Conservation (phyloP, 2,113 vertebrate species). For the Oenanthe oenanthe region DNA sequence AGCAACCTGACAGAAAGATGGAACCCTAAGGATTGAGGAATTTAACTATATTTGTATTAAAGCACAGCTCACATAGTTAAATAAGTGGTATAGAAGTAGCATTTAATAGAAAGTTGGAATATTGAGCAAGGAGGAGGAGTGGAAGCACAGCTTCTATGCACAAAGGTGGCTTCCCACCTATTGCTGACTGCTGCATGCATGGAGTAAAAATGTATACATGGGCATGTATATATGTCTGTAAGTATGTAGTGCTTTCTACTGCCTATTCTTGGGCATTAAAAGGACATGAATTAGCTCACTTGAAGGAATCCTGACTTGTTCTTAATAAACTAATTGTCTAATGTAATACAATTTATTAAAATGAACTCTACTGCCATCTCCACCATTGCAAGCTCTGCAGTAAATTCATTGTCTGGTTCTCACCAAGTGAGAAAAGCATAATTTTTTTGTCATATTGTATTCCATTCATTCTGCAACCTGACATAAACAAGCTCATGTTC, state of each 20-base stretch:
- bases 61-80: background rate
- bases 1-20: background rate
- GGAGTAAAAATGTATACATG: fast-evolving
- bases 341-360: background rate
- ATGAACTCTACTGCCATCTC: background rate
- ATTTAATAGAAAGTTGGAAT: background rate
- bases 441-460: background rate
- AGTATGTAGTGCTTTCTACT: background rate
- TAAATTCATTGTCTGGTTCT: background rate
- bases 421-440: background rate
- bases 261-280: background rate
- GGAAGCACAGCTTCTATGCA: background rate
- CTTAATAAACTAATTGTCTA: background rate
- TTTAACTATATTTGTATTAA: background rate
- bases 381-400: background rate
- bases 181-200: background rate
- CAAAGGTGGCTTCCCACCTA: background rate
- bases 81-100: background rate
- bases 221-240: fast-evolving
- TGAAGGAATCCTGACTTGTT: background rate
- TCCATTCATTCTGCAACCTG: background rate
- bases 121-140: background rate
- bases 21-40: background rate
- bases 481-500: constrained; percentile 23
- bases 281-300: background rate